Evolutionary conservation across 2,888 invertebrate species (phyloP).

Genomic region (Mellilla xanthometata): DNA sequence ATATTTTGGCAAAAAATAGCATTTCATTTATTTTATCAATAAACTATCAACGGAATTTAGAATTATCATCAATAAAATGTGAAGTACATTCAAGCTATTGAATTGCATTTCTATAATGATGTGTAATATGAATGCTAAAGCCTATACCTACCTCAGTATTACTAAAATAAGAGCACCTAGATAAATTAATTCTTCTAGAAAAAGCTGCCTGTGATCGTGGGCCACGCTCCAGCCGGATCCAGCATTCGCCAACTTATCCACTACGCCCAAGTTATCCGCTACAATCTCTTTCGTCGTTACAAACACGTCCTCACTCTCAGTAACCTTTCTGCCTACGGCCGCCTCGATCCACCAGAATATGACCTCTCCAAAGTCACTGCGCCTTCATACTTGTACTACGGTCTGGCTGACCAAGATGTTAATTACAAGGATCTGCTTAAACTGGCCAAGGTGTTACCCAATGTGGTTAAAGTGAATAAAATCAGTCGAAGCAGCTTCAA

Average conservation of each 20-base stretch:
- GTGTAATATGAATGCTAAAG: too few relatives aligned
- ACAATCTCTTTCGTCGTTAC: slow-evolving; percentile 46
- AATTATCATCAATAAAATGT: too few relatives aligned
- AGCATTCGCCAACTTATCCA: slow-evolving; percentile 53
- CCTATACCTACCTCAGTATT: too few relatives aligned
- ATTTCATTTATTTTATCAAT: too few relatives aligned
- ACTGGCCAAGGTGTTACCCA: slow-evolving; percentile 37
- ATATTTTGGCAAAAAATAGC: too few relatives aligned
- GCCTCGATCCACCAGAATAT: slow-evolving; percentile 43
- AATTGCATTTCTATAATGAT: too few relatives aligned
- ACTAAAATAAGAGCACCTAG: too few relatives aligned
- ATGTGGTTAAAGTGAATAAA: slow-evolving; percentile 30
- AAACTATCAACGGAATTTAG: too few relatives aligned
- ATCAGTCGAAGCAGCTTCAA: slow-evolving; percentile 39
- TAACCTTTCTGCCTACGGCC: slow-evolving; percentile 46
- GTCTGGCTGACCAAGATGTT: slow-evolving; percentile 36
- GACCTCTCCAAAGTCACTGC: slow-evolving; percentile 41
- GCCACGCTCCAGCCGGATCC: slow-evolving; percentile 53
- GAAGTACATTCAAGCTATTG: too few relatives aligned
- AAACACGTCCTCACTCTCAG: slow-evolving; percentile 33
- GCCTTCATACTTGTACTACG: slow-evolving; percentile 48
- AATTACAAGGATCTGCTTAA: slow-evolving; percentile 39
- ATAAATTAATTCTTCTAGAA: too few relatives aligned
- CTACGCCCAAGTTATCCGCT: slow-evolving; percentile 50
- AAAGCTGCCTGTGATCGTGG: slow-evolving; percentile 49